Evolutionary conservation across 2,113 vertebrate genomes (phyloP).

Genomic region (Bubo scandiacus): DNA sequence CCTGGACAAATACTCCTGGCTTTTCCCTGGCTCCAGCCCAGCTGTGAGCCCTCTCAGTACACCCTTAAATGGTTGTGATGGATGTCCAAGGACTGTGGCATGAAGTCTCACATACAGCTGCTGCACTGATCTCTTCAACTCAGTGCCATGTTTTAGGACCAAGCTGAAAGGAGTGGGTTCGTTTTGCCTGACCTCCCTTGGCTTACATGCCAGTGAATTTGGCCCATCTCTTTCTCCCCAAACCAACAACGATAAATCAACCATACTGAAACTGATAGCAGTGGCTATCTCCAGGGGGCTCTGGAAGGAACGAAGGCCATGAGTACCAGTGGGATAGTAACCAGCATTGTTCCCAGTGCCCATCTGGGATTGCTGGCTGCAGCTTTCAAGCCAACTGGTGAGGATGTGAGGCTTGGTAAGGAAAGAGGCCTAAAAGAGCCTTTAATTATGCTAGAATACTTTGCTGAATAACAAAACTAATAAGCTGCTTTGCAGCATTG

Average conservation of each 20-base stretch:
- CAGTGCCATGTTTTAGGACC: neutral
- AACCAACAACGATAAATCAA: neutral
- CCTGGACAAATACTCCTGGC: neutral
- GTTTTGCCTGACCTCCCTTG: neutral
- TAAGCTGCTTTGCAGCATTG: neutral
- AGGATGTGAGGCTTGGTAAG: neutral
- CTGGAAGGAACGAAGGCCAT: neutral
- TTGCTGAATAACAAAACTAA: neutral
- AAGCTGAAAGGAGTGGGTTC: neutral
- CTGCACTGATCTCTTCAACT: neutral
- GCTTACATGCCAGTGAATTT: neutral
- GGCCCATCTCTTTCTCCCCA: neutral
- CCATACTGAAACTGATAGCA: neutral
- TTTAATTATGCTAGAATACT: neutral
- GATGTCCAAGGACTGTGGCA: neutral
- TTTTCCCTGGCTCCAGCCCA: neutral
- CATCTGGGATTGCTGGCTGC: neutral
- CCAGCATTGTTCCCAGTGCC: neutral
- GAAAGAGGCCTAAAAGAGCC: neutral
- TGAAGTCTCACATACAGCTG: neutral
- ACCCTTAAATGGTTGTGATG: neutral
- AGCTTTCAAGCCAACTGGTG: neutral
- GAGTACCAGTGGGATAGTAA: neutral
- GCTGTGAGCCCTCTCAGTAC: neutral
- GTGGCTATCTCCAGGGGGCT: neutral